Conservation (phyloP, 1,140 invertebrate genomes). For the Mya arenaria region DNA sequence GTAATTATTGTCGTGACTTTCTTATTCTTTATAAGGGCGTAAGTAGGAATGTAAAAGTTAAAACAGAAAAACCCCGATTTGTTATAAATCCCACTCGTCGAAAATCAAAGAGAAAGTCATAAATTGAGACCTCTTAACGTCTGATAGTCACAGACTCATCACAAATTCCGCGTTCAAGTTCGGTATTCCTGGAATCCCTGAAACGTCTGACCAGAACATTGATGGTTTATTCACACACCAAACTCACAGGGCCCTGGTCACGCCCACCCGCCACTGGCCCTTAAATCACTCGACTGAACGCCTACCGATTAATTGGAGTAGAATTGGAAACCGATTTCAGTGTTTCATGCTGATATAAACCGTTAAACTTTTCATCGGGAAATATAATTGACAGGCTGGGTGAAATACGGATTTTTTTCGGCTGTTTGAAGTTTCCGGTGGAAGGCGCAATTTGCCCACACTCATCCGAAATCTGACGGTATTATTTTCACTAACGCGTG, state of each 20-base stretch:
- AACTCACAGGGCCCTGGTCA: not conserved
- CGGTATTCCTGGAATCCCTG: too few relatives aligned
- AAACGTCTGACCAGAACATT: too few relatives aligned
- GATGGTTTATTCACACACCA: not conserved
- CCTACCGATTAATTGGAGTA: slow-evolving; percentile 52
- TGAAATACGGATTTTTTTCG: slow-evolving; percentile 24
- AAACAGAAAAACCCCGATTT: too few relatives aligned
- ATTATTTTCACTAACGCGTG: slow-evolving; percentile 44
- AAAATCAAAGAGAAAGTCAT: too few relatives aligned
- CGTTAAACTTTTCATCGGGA: slow-evolving; percentile 41
- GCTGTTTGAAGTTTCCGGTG: slow-evolving; percentile 35
- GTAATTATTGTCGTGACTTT: too few relatives aligned
- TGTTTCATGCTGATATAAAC: not conserved
- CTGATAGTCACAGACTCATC: too few relatives aligned
- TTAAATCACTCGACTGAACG: slow-evolving; percentile 49
- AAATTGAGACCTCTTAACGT: too few relatives aligned
- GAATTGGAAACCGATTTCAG: slow-evolving; percentile 47
- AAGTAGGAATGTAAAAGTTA: too few relatives aligned
- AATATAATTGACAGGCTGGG: slow-evolving; percentile 46
- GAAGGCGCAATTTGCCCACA: too few relatives aligned
- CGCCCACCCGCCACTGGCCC: slow-evolving; percentile 1
- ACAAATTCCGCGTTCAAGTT: too few relatives aligned
- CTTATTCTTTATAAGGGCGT: too few relatives aligned
- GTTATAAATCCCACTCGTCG: too few relatives aligned
- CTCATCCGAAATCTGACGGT: not conserved